Conservation (phyloP, 2,113 vertebrate species). For the Gracilinanus agilis region DNA sequence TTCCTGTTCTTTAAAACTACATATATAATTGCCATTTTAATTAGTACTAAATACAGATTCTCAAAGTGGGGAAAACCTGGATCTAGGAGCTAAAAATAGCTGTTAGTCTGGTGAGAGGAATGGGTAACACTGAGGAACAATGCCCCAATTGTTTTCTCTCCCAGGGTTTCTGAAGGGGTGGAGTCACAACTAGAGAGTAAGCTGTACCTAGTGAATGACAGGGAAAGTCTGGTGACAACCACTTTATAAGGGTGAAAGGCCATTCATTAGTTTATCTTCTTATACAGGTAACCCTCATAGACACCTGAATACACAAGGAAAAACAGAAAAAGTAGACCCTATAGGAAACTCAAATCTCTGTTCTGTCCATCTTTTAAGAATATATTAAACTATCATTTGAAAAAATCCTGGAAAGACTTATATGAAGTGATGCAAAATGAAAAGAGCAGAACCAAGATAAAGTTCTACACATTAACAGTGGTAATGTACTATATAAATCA, state of each 20-base stretch:
- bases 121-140: not conserved
- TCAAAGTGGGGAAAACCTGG: not conserved
- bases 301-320: not conserved
- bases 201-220: not conserved
- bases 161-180: not conserved
- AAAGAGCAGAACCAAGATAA: no score
- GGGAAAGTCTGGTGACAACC: not conserved
- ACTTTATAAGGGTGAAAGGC: not conserved
- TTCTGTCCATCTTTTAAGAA: not conserved
- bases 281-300: not conserved
- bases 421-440: no score
- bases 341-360: not conserved
- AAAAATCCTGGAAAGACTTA: no score
- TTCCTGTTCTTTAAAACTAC: not conserved
- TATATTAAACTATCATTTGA: not conserved
- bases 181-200: not conserved
- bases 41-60: not conserved
- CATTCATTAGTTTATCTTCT: not conserved
- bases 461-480: no score
- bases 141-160: not conserved
- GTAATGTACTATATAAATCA: no score
- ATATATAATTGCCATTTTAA: not conserved
- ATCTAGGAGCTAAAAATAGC: not conserved
- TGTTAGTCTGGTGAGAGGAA: not conserved
- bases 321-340: not conserved